Percentiles rank a stretch among this genome's conserved stretches.
Evolutionary conservation across 2,888 invertebrate genomes (phyloP).

Genomic region (Acrocyrtus sp.): DNA sequence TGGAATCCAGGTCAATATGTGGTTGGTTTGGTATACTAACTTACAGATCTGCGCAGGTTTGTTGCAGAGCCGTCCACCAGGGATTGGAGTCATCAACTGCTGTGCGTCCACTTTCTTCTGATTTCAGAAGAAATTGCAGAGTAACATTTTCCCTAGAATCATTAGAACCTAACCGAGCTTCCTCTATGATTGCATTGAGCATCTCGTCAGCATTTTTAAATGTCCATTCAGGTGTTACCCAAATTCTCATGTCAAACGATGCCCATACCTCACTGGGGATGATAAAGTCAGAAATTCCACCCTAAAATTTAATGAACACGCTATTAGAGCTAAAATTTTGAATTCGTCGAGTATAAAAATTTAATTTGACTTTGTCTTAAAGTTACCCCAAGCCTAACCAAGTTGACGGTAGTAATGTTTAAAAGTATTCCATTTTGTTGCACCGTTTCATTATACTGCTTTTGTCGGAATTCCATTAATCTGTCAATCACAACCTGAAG

Average conservation of each 20-base stretch:
- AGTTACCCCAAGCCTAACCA: conserved; percentile 23
- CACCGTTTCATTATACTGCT: conserved; percentile 76
- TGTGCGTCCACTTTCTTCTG: conserved; percentile 73
- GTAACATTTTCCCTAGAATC: conserved; percentile 69
- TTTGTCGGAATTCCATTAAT: conserved; percentile 76
- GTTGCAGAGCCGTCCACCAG: conserved; percentile 79
- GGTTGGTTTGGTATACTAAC: not conserved
- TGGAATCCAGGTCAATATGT: not conserved
- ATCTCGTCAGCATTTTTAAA: conserved; percentile 70
- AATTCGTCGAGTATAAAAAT: not conserved
- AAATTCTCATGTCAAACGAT: conserved; percentile 79
- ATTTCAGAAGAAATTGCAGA: conserved; percentile 74
- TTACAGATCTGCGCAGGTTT: conserved; percentile 61
- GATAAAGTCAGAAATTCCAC: conserved; percentile 91
- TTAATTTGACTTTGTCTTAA: not conserved
- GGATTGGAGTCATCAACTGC: conserved; percentile 74
- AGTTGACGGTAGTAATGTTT: conserved; percentile 13
- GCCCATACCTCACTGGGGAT: conserved; percentile 83
- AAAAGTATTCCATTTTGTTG: conserved; percentile 75
- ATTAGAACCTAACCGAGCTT: conserved; percentile 70
- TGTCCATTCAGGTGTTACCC: conserved; percentile 69
- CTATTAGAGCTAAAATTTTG: not conserved
- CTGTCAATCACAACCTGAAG: conserved; percentile 76
- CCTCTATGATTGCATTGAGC: conserved; percentile 64
- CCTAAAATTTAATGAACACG: conserved; percentile 67